A percentile compares a stretch with the other conserved stretches of the same genome.
phyloP scores from a whole-genome alignment of 2,797 vertebrate genomes.

The Hippocampus kuda region DNA sequence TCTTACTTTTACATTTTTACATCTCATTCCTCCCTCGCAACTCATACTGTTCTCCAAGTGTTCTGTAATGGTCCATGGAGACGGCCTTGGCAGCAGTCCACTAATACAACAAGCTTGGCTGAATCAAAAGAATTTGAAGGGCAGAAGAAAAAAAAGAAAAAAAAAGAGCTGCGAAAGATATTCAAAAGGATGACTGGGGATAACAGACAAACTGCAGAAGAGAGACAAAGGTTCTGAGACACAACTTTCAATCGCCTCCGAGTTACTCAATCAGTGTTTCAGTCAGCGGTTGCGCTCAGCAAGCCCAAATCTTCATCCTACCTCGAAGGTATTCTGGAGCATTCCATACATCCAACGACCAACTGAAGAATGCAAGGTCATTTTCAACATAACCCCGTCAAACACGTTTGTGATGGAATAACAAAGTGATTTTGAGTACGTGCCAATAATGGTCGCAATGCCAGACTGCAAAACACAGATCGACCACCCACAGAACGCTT shows the following conservation, averaged over 20 bases:
- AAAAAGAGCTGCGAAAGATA: constrained; percentile 17
- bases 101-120: constrained; percentile 38
- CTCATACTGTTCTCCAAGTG: constrained; percentile 20
- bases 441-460: background rate
- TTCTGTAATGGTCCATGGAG: constrained; percentile 44
- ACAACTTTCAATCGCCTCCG: background rate
- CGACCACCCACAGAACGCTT: background rate
- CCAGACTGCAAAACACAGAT: background rate
- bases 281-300: background rate
- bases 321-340: too few species aligned
- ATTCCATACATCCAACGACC: too few species aligned
- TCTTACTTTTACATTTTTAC: constrained; percentile 26
- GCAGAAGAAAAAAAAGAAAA: constrained; percentile 7
- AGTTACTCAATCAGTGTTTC: background rate
- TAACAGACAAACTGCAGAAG: background rate
- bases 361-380: background rate
- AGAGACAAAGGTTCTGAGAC: constrained; percentile 7
- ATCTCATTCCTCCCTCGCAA: constrained; percentile 18
- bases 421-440: background rate
- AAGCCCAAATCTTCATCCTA: background rate
- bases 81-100: constrained; percentile 44
- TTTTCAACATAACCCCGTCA: too few species aligned
- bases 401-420: too few species aligned
- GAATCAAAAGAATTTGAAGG: constrained; percentile 34
- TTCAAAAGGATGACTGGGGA: constrained; percentile 11